Conservation (phyloP, 2,113 vertebrate species). For the Hystrix brachyura region DNA sequence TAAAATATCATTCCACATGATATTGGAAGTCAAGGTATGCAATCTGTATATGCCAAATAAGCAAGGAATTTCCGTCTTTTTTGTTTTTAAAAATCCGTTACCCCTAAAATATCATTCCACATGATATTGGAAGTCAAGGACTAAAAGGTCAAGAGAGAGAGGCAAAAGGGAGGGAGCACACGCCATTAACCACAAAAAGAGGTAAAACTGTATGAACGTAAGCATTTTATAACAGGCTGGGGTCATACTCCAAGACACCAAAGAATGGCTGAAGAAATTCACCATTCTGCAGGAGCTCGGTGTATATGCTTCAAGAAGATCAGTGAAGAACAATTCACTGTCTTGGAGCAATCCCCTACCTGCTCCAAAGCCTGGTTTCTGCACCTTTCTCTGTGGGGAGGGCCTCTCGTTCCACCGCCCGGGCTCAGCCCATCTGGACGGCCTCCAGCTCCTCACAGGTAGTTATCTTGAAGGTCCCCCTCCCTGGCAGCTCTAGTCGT, state of each 20-base stretch:
- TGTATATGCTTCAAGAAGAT: slow-evolving; percentile 80
- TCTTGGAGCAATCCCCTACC: slow-evolving; percentile 94
- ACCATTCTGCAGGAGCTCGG: slow-evolving; percentile 88
- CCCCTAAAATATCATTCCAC: slow-evolving; percentile 90
- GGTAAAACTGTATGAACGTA: slow-evolving; percentile 90
- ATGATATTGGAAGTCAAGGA: slow-evolving; percentile 88
- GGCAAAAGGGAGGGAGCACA: slow-evolving; percentile 72
- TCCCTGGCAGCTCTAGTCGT: slow-evolving; percentile 97
- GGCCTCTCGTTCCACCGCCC: slow-evolving; percentile 93
- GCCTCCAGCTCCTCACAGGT: slow-evolving; percentile 96
- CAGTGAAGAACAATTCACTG: slow-evolving; percentile 89
- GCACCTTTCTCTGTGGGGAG: slow-evolving; percentile 94
- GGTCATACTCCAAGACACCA: slow-evolving; percentile 90
- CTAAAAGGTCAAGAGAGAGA: slow-evolving; percentile 81
- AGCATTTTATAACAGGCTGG: slow-evolving; percentile 93
- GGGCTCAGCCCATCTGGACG: slow-evolving; percentile 91
- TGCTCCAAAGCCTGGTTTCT: slow-evolving; percentile 97
- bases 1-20: slow-evolving; percentile 90
- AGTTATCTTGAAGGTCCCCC: slow-evolving; percentile 95
- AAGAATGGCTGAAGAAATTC: slow-evolving; percentile 88
- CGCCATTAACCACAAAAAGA: slow-evolving; percentile 88
- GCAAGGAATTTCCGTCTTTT: slow-evolving; percentile 87
- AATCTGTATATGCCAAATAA: slow-evolving; percentile 88
- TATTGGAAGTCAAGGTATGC: slow-evolving; percentile 90
- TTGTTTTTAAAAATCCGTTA: slow-evolving; percentile 88